Conservation (phyloP, 2,113 vertebrate species). For the Arenaria interpres region DNA sequence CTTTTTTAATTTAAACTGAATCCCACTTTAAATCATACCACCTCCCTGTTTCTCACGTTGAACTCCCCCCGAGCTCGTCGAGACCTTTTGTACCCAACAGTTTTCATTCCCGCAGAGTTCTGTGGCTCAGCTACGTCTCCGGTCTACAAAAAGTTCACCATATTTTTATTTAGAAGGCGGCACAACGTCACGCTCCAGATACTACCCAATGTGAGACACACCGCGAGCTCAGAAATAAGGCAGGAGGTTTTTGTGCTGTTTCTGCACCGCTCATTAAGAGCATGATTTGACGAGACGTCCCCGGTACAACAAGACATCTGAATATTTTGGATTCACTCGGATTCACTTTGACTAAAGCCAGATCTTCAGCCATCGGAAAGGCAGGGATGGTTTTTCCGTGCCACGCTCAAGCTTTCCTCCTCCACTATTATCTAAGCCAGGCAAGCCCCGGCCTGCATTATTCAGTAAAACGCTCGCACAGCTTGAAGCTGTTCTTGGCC, state of each 20-base stretch:
- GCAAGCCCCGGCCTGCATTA: conserved; percentile 33
- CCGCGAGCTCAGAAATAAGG: neutral
- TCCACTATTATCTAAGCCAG: neutral
- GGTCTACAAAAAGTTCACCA: rapidly evolving
- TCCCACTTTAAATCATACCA: neutral
- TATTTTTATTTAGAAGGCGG: neutral
- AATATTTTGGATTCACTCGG: neutral
- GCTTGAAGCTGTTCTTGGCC: conserved; percentile 25
- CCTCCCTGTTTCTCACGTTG: neutral
- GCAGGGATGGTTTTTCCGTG: neutral
- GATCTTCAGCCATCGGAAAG: neutral
- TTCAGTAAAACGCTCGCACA: neutral
- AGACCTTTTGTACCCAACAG: neutral
- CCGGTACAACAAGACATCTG: neutral
- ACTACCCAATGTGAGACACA: neutral
- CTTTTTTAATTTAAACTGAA: neutral
- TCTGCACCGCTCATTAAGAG: neutral
- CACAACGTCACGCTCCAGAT: neutral
- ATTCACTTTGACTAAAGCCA: neutral
- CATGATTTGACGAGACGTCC: neutral
- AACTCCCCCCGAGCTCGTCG: neutral
- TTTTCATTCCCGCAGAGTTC: neutral
- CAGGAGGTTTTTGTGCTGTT: neutral
- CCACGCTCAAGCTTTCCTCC: neutral
- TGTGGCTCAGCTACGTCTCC: neutral